These are phyloP conservation scores for Ennomos quercinarius DNA, from an alignment of 2,888 invertebrate genomes.

Conservation along the genomic window DNA sequence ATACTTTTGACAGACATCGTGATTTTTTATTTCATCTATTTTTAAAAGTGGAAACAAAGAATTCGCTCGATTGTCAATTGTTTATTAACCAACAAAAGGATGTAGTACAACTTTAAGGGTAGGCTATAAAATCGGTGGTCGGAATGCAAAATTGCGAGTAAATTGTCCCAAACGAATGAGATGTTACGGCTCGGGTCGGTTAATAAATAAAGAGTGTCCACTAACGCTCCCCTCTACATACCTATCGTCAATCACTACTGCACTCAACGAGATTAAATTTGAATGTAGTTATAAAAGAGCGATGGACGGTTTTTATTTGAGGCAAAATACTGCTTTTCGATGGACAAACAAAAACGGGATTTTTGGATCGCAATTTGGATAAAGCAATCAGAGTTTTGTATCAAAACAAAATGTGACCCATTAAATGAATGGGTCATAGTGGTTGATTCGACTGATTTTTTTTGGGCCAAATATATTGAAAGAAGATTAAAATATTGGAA, in stretches of 20 bases:
- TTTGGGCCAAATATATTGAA: too few species aligned
- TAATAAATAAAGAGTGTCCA: constrained; percentile 39
- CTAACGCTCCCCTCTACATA: constrained; percentile 27
- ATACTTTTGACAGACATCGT: too few species aligned
- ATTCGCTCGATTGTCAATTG: too few species aligned
- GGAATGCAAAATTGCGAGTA: constrained; percentile 22
- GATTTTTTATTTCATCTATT: too few species aligned
- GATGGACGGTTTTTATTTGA: constrained; percentile 42
- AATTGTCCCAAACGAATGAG: constrained; percentile 40
- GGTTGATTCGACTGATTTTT: too few species aligned
- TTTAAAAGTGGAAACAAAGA: too few species aligned
- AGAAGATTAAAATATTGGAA: too few species aligned
- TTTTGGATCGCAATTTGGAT: not conserved
- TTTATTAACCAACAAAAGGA: too few species aligned
- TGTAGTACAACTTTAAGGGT: constrained; percentile 7
- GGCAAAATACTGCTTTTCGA: constrained; percentile 18
- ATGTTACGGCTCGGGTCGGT: constrained; percentile 34
- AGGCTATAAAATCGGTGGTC: constrained; percentile 15
- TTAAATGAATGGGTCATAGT: too few species aligned
- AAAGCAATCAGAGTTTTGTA: not conserved
- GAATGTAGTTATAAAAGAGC: constrained; percentile 64
- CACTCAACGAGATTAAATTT: constrained; percentile 76
- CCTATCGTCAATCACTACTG: constrained; percentile 66
- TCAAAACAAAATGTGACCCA: too few species aligned
- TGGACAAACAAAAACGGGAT: constrained; percentile 7